Conservation (phyloP, 1,140 invertebrate species). For the Oncopodura yosiiana region DNA sequence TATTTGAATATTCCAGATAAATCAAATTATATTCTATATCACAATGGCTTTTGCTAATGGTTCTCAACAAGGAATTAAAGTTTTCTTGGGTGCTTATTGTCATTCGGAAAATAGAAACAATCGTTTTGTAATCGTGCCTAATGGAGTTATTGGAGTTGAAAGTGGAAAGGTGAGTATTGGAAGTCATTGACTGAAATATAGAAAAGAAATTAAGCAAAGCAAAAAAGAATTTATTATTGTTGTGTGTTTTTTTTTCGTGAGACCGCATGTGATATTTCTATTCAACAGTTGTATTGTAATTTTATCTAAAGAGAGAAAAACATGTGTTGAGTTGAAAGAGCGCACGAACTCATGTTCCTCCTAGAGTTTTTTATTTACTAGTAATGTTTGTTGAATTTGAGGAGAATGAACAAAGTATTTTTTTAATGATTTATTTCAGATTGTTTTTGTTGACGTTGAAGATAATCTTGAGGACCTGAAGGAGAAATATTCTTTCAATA, state of each 20-base stretch:
- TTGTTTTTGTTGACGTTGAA: conserved; percentile 37
- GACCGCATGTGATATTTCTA: too few relatives aligned
- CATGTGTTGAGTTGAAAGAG: too few relatives aligned
- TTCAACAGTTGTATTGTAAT: conserved; percentile 30
- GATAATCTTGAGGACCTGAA: conserved; percentile 37
- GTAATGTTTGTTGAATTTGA: background rate
- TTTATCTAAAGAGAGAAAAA: conserved; percentile 21
- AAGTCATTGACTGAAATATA: too few relatives aligned
- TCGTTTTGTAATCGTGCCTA: conserved; percentile 25
- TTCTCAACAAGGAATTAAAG: background rate
- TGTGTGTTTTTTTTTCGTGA: too few relatives aligned
- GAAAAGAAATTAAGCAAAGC: too few relatives aligned
- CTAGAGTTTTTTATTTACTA: background rate
- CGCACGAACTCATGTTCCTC: too few relatives aligned
- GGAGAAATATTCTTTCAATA: conserved; percentile 36
- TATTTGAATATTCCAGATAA: too few relatives aligned
- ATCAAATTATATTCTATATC: too few relatives aligned
- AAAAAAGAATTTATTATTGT: too few relatives aligned
- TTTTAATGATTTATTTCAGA: conserved; percentile 23
- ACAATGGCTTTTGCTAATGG: too few relatives aligned
- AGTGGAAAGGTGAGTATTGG: conserved; percentile 41
- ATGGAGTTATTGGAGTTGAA: conserved; percentile 42
- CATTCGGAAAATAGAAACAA: conserved; percentile 26
- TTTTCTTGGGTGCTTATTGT: conserved; percentile 29
- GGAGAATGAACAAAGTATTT: background rate